Conservation (phyloP, 2,113 vertebrate species). For the Xyliphius kryptos region DNA sequence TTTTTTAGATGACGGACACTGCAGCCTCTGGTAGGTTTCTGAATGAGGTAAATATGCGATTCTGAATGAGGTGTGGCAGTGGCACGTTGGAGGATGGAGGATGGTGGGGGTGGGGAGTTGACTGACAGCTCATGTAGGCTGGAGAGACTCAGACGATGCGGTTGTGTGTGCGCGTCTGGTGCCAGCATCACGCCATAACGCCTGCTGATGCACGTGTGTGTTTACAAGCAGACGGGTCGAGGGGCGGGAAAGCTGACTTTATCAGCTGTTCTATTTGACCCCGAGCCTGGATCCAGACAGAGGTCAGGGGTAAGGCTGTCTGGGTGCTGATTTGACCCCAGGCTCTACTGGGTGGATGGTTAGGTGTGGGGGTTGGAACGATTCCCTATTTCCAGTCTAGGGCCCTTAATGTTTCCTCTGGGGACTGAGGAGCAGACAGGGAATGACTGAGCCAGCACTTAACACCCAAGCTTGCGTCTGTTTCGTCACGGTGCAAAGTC, state of each 20-base stretch:
- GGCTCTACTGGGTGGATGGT: conserved; percentile 44
- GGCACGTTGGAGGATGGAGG: conserved; percentile 4
- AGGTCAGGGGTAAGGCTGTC: conserved; percentile 67
- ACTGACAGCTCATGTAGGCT: conserved; percentile 19
- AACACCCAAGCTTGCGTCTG: conserved; percentile 43
- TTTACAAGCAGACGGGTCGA: conserved; percentile 50
- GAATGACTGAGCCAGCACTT: conserved; percentile 53
- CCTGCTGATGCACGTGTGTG: conserved; percentile 44
- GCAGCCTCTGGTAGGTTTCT: too few species aligned
- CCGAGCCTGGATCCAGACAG: conserved; percentile 63
- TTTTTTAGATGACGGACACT: too few species aligned
- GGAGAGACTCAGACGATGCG: conserved; percentile 18
- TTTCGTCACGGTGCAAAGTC: conserved; percentile 60
- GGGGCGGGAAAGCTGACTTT: conserved; percentile 45
- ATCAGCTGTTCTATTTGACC: conserved; percentile 59
- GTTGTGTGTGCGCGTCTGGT: conserved; percentile 23
- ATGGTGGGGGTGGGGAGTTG: conserved; percentile 17
- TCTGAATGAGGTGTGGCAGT: conserved; percentile 22
- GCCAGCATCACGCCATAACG: conserved; percentile 19
- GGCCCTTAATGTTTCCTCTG: conserved; percentile 69
- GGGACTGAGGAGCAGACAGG: conserved; percentile 68
- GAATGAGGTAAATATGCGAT: not conserved
- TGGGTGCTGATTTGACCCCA: conserved; percentile 61
- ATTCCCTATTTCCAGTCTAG: conserved; percentile 44
- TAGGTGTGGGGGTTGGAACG: conserved; percentile 39